These are phyloP conservation scores for Nasua narica DNA, from an alignment of 2,797 vertebrate genomes.

Conservation along the genomic window DNA sequence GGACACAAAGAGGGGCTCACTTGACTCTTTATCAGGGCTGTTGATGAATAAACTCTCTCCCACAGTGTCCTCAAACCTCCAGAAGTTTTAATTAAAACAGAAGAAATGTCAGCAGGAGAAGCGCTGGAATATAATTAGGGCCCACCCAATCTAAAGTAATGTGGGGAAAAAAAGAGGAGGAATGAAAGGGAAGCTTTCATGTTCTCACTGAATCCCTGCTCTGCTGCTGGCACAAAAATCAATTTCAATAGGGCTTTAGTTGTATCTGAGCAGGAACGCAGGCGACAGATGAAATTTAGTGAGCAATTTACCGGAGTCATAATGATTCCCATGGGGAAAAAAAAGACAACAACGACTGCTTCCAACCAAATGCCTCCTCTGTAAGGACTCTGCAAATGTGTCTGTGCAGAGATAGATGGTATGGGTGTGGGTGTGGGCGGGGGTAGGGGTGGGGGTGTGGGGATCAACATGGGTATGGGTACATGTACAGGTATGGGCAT, in stretches of 20 bases:
- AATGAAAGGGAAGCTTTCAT: constrained; percentile 63
- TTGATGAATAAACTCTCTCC: constrained; percentile 52
- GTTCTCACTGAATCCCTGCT: constrained; percentile 56
- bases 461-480: not conserved
- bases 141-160: constrained; percentile 58
- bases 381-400: not conserved
- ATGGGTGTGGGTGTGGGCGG: not conserved
- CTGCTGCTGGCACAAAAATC: constrained; percentile 67
- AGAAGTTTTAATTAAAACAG: constrained; percentile 74
- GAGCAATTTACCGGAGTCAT: constrained; percentile 46
- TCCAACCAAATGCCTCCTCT: not conserved
- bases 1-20: not conserved
- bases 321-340: constrained; percentile 5
- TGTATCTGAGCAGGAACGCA: constrained; percentile 57
- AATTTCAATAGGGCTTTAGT: constrained; percentile 67
- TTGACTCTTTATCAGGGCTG: not conserved
- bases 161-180: not conserved
- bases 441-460: not conserved
- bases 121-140: constrained; percentile 59
- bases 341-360: not conserved
- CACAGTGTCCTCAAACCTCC: not conserved
- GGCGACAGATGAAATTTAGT: constrained; percentile 62
- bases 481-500: too few species aligned
- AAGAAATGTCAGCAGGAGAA: constrained; percentile 57
- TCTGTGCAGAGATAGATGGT: not conserved